Evolutionary conservation across 2,888 invertebrate genomes (phyloP).

Genomic region (Catocala nupta): DNA sequence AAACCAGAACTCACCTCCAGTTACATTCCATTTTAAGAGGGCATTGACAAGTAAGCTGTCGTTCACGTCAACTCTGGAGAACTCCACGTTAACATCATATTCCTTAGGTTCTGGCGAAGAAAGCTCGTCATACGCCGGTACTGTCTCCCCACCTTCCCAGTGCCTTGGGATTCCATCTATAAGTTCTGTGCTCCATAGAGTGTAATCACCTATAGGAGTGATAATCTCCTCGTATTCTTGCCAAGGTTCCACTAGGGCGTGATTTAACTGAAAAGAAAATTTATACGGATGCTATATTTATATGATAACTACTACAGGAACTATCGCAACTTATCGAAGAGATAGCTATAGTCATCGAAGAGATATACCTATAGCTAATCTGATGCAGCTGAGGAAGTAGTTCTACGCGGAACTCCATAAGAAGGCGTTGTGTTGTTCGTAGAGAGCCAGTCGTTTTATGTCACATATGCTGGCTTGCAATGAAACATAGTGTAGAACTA

Average conservation of each 20-base stretch:
- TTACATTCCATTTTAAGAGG: constrained; percentile 51
- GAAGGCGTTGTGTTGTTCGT: too few relatives aligned
- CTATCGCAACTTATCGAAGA: too few relatives aligned
- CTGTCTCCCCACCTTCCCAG: constrained; percentile 28
- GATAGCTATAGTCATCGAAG: too few relatives aligned
- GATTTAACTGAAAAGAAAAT: constrained; percentile 43
- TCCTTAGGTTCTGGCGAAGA: constrained; percentile 19
- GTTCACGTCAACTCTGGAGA: not conserved
- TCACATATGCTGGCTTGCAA: too few relatives aligned
- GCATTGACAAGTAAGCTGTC: constrained; percentile 15
- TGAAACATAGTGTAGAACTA: too few relatives aligned
- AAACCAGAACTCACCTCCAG: constrained; percentile 58
- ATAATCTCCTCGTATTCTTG: constrained; percentile 25
- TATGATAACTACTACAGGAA: too few relatives aligned
- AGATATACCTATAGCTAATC: too few relatives aligned
- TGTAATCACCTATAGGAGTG: constrained; percentile 35
- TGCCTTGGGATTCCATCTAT: constrained; percentile 25
- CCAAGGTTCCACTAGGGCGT: constrained; percentile 32
- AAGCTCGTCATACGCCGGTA: constrained; percentile 24
- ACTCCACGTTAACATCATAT: constrained; percentile 43
- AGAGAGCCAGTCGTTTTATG: too few relatives aligned
- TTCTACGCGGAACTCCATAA: too few relatives aligned
- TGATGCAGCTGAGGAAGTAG: too few relatives aligned
- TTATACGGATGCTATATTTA: too few relatives aligned
- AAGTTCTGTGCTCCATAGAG: constrained; percentile 47